Evolutionary conservation across 2,113 vertebrate species (phyloP).

Genomic region (Oryzias woworae): DNA sequence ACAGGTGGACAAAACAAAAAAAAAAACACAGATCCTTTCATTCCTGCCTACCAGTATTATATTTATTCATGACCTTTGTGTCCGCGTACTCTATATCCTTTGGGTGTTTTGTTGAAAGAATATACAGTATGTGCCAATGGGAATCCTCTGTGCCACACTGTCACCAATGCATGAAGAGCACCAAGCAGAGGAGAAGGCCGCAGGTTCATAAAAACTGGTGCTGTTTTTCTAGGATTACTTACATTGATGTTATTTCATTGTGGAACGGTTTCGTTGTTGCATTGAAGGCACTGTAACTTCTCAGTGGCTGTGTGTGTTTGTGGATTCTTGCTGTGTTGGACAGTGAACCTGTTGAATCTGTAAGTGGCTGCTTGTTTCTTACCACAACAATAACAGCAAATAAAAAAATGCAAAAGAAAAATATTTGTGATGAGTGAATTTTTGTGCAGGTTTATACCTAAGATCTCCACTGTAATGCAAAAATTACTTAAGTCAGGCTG

Average conservation of each 20-base stretch:
- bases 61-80: slow-evolving; percentile 56
- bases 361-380: slow-evolving; percentile 79
- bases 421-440: background rate
- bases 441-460: too few species aligned
- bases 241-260: slow-evolving; percentile 49
- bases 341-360: slow-evolving; percentile 72
- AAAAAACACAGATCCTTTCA: slow-evolving; percentile 51
- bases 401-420: slow-evolving; percentile 48
- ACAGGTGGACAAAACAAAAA: slow-evolving; percentile 42
- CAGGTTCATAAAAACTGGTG: slow-evolving; percentile 68
- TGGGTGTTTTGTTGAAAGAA: slow-evolving; percentile 53
- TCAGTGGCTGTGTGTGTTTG: slow-evolving; percentile 71
- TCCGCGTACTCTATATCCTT: slow-evolving; percentile 59
- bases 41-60: slow-evolving; percentile 66
- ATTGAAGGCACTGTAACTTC: slow-evolving; percentile 68
- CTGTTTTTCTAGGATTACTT: slow-evolving; percentile 63
- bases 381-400: slow-evolving; percentile 67
- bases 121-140: slow-evolving; percentile 66
- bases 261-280: slow-evolving; percentile 66
- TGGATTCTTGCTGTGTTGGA: slow-evolving; percentile 74
- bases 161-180: slow-evolving; percentile 65
- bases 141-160: slow-evolving; percentile 56
- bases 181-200: slow-evolving; percentile 36
- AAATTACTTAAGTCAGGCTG: too few species aligned
- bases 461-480: too few species aligned